Evolutionary conservation across 2,888 invertebrate species (phyloP), one percentile per base, ranked within the genome.

Genomic region (Drosophila meridionalis): DNA sequence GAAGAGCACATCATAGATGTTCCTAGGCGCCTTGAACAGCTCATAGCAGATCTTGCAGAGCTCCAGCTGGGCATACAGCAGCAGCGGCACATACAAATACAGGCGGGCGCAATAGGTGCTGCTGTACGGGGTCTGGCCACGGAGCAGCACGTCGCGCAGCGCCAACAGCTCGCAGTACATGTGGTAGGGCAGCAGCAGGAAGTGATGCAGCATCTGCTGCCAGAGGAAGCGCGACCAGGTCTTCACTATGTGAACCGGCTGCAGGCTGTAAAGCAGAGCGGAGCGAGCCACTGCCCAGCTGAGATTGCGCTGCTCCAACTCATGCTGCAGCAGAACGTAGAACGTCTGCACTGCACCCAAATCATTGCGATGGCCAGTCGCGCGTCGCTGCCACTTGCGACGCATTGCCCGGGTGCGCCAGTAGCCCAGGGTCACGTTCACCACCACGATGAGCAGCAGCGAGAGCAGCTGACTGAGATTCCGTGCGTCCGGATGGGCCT

Each of bases 381-480:
- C 75, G 1, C 89, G 83, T 0, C 82, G 76, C 4, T 80, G 73
- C 8, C 78, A 72, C 40, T 83, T 89, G 5, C 76, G 76, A 0
- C 82, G 82, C 34, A 79, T 52, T 0, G 72, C 55, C 14, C 83
- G 80, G 6, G 75, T 81, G 14, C 95, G 95, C 67, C 94, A 94
- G 50, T 95, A 94, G 83, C 96, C 95, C 80, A 95, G 95, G 0
- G 95, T 78, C 0, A 95, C 95, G 53, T 95, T 95, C 0, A 96
- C 95, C 1, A 95, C 87, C 4, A 96, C 95, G 82, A 97, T 96
- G 2, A 96, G 83, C 0, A 94, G 86, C 48, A 96, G 94, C 0
- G 96, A 96, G 2, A 95, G 90, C 34, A 95, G 75, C 66, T 93
- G 92, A 30, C 89, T 91, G 11, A 93, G 59, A 71, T 91, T 92